Evolutionary conservation across 2,797 vertebrate genomes (phyloP), one percentile per base, ranked within the genome.

Genomic region (Sebastolobus altivelis): DNA sequence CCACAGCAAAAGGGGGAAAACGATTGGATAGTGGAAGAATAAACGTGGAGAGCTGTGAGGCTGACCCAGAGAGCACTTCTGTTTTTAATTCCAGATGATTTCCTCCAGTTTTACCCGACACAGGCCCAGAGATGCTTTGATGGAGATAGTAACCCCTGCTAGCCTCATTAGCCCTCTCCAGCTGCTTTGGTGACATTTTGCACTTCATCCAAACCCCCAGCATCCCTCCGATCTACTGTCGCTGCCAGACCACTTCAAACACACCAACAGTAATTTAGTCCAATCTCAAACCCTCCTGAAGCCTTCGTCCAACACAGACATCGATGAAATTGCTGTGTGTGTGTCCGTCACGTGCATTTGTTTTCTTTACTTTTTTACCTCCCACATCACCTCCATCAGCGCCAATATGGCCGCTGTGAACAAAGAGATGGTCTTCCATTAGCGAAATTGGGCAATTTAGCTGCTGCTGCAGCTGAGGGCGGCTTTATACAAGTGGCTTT

Each of bases 401-500:
- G 52, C 80, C 82, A 85, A 72, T 62, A 82, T 80, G 81, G 85
- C 81, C 65, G 13, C 81, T 16, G 69, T 63, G 87, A 91, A 94
- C 91, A 93, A 92, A 92, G 91, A 85, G 73, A 84, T 58, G 86
- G 65, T 63, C 75, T 88, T 83, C 88, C 87, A 93, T 92, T 92
- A 89, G 78, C 1, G 79, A 90, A 93, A 95, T 90, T 93, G 94
- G 84, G 58, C 93, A 94, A 94, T 94, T 93, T 90, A 88, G 79
- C 61, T 40, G 81, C 80, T 79, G 90, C 82, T 52, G 80, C 79
- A 49, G 82, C 85, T 61, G 80, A 89, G 65, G 84, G 82, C 20
- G n/a, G 85, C 79, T 90, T 75, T 65, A 67, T 77, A 75, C 86
- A 86, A 91, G 90, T 87, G 85, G 78, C 72, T 88, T 93, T 89